Base-by-base conservation (phyloP, 2,797 vertebrate species). In the Danio kyathit region DNA sequence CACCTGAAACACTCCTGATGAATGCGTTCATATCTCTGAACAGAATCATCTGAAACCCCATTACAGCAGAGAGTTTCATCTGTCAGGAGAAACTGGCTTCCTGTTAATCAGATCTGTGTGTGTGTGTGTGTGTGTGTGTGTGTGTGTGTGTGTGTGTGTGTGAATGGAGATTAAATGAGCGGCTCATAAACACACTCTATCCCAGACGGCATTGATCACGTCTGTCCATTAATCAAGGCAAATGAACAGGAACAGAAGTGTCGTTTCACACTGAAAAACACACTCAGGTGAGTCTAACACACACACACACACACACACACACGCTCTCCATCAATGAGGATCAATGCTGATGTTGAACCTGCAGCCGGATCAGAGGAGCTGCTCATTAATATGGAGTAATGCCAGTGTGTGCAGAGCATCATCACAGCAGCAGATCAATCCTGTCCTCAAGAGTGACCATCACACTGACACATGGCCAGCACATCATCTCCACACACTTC, bases 171-270 rank as follows among this genome's bases (percentile, higher is more conserved):
- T 46, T 21, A 8, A 29, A 67, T 49, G 17, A 49, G 44, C 40
- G 60, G 49, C 61, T 64, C 61, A 52, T 17, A 65, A 52, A 77
- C 38, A 77, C 60, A 65, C 14, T 60, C 12, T 21, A 4, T 38
- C 38, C 59, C 11, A 74, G 0, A 3, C 38, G 17, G n/a, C 60
- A 66, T 46, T 43, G 46, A 14, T 49, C 21, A 66, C 64, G 51
- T 65, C 14, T 54, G 60, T 82, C 57, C 72, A 84, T 82, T 74
- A 79, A 79, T 82, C 75, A 84, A 29, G 16, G 63, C 48, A 74
- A 74, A 49, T 67, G 67, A 78, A 70, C 46, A 78, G 69, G 56
- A 59, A 7, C 46, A 48, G 46, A 49, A 40, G 7, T 6, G 5
- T 12, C 3, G 7, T 6, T 61, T 38, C 40, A 17, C 40, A n/a